These are phyloP conservation scores for Rhizomys pruinosus DNA, from an alignment of 2,113 vertebrate species.

Conservation along the genomic window DNA sequence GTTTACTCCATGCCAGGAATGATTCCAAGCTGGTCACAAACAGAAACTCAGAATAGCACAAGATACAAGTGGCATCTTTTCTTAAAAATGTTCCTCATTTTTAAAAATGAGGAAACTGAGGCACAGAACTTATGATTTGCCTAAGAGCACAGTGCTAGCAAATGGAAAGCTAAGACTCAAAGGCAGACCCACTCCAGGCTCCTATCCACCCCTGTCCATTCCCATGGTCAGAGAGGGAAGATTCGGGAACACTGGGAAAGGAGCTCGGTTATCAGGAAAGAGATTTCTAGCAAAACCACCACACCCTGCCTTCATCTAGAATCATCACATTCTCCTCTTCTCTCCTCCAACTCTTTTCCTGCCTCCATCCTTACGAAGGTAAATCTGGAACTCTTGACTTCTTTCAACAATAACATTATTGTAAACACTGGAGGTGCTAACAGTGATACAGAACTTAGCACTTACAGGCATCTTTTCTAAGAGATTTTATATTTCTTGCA, in stretches of 20 bases:
- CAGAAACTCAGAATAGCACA: not conserved
- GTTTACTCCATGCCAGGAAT: not conserved
- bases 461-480: not conserved
- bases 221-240: not conserved
- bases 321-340: not conserved
- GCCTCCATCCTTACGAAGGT: not conserved
- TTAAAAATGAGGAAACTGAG: conserved; percentile 32
- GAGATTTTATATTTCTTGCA: not conserved
- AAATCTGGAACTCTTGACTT: not conserved
- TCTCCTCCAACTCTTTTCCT: not conserved
- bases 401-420: not conserved
- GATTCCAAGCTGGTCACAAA: not conserved
- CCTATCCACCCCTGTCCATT: fast-evolving
- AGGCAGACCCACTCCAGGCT: not conserved
- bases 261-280: not conserved
- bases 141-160: not conserved
- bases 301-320: not conserved
- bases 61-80: not conserved
- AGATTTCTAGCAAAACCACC: not conserved
- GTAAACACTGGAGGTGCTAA: too few relatives aligned
- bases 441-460: not conserved
- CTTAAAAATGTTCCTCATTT: too few relatives aligned
- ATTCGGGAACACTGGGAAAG: not conserved
- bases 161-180: not conserved
- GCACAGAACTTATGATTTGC: not conserved